Conservation (phyloP, 2,113 vertebrate species). For the Pelusios castaneus region DNA sequence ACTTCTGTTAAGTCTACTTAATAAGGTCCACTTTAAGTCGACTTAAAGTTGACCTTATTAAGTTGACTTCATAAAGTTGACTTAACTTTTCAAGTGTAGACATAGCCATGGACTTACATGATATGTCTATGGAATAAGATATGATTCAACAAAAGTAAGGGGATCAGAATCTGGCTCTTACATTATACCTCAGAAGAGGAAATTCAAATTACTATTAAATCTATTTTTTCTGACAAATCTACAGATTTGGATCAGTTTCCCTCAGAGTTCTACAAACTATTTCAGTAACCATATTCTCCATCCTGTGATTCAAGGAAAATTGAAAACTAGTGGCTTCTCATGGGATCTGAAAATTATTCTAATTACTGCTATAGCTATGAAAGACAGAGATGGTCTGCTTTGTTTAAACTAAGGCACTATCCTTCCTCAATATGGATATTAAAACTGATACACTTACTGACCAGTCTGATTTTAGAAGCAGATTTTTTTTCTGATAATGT, state of each 20-base stretch:
- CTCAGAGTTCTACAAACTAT: background rate
- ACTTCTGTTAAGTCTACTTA: too few species aligned
- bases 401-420: fast-evolving
- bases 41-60: too few species aligned
- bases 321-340: fast-evolving
- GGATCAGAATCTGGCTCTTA: background rate
- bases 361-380: background rate
- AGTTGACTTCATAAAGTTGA: too few species aligned
- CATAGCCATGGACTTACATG: background rate
- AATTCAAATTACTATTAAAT: background rate
- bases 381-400: background rate
- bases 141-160: background rate
- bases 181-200: background rate
- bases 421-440: background rate
- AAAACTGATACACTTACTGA: background rate
- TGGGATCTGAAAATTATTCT: background rate
- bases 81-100: too few species aligned
- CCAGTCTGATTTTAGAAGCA: fast-evolving
- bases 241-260: background rate
- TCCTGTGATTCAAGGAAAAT: background rate
- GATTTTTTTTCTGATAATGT: background rate
- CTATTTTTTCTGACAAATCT: background rate
- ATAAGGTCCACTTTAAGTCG: too few species aligned
- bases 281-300: background rate
- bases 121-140: background rate